Conservation (phyloP, 2,797 vertebrate genomes). For the Pseudochromis fuscus region DNA sequence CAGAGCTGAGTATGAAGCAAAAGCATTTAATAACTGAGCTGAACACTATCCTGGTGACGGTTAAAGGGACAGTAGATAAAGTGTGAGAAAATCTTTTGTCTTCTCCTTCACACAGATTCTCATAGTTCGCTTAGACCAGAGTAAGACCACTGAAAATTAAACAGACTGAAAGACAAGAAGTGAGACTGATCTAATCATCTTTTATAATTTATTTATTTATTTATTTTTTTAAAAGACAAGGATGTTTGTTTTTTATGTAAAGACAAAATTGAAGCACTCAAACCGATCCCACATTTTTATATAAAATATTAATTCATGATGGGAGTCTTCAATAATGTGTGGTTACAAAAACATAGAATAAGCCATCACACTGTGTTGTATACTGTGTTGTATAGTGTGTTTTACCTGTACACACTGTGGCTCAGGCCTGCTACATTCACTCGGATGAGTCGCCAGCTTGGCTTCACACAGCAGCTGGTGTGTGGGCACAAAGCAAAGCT, state of each 20-base stretch:
- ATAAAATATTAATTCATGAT: too few relatives aligned
- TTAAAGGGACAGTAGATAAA: conserved; percentile 15
- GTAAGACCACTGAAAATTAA: not conserved
- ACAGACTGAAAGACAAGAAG: not conserved
- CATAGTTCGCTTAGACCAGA: conserved; percentile 10
- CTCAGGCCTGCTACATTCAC: conserved; percentile 48
- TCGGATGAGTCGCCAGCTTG: conserved; percentile 53
- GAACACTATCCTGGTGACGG: not conserved
- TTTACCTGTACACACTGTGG: conserved; percentile 57
- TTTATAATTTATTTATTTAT: too few relatives aligned
- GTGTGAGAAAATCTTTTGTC: conserved; percentile 41
- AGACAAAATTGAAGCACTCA: conserved; percentile 1
- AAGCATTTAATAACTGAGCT: not conserved
- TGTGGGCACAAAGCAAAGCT: conserved; percentile 75
- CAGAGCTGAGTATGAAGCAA: not conserved
- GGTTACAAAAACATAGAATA: conserved; percentile 7
- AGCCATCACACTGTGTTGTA: conserved; percentile 9
- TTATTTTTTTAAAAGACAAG: too few relatives aligned
- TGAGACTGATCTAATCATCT: not conserved
- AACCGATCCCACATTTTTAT: too few relatives aligned
- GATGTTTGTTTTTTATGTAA: not conserved
- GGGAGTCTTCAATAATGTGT: not conserved
- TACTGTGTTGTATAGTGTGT: too few relatives aligned
- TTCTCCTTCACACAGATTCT: conserved; percentile 16
- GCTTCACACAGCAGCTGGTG: conserved; percentile 83